Evolutionary conservation across 2,113 vertebrate genomes (phyloP).

Genomic region (Columba janthina): DNA sequence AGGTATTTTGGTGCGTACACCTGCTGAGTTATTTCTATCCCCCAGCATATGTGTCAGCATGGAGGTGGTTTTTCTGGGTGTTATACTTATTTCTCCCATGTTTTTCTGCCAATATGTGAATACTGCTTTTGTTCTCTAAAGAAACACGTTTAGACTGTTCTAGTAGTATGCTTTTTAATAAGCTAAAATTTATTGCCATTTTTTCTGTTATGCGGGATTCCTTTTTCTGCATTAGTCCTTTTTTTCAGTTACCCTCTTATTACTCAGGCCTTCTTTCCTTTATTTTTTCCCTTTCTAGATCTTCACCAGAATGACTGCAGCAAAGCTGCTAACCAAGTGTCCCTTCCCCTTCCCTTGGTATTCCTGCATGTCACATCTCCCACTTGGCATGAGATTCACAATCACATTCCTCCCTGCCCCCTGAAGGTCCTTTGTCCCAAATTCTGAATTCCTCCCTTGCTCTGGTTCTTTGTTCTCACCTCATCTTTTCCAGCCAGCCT

Average conservation of each 20-base stretch:
- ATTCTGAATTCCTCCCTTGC: not conserved
- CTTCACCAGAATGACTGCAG: not conserved
- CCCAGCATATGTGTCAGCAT: not conserved
- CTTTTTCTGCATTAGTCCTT: not conserved
- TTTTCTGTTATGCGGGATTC: not conserved
- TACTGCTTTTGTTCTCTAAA: not conserved
- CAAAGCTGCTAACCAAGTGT: not conserved
- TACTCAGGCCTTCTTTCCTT: not conserved
- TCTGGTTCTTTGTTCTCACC: not conserved
- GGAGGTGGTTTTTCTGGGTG: not conserved
- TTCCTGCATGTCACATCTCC: not conserved
- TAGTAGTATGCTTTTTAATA: not conserved
- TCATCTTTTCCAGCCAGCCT: not conserved
- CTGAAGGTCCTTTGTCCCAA: not conserved
- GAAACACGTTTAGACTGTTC: not conserved
- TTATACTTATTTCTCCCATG: not conserved
- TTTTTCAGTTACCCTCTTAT: not conserved
- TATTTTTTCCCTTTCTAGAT: not conserved
- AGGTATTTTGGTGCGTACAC: not conserved
- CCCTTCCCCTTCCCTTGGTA: not conserved
- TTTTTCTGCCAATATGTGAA: not conserved
- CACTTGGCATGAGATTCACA: not conserved
- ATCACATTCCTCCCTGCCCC: not conserved
- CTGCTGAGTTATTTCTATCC: not conserved
- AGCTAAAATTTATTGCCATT: not conserved